Base-by-base conservation (phyloP, 2,888 invertebrate species). In the Acrocyrtus sp. region DNA sequence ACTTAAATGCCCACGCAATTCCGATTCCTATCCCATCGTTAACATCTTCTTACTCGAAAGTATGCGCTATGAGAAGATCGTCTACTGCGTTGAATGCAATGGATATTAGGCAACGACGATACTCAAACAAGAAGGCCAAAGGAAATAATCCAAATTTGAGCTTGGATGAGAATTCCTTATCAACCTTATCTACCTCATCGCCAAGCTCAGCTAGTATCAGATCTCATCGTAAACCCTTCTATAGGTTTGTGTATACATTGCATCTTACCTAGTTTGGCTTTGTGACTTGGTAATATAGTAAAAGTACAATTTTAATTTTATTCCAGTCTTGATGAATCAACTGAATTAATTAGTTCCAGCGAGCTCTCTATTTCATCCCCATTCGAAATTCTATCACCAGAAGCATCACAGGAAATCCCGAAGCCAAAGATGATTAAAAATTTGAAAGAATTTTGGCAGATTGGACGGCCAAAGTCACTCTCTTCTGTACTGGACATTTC, bases 1-100 rank as follows among this genome's bases (percentile, higher is more conserved):
- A 67, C 34, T 53, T 66, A 10, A 77, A 57, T 29, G 69, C 75
- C 17, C 76, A 74, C 41, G 63, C 81, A 24, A 72, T 79, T 43
- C 79, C 81, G n/a, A 78, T 81, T 45, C 78, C 79, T 22, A 77
- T 79, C 34, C 78, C 80, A 27, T 77, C 76, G 1, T 60, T 78
- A 60, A 77, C 78, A 17, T 74, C 80, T 17, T 79, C 94, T 0
- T 96, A 95, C 83, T 94, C 94, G 1, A 95, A 94, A 87, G 91
- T 85, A 2, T 94, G 95, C 83, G 95, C 94, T 4, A 88, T 95
- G 67, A 86, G 95, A 72, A 87, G 95, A 27, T 79, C 78, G n/a
- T 78, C 79, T n/a, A 78, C 78, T 17, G 74, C 76, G 39, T 65
- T 74, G 22, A 77, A 74, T 43, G 69, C 78, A 1, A 72, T 69